A percentile compares a stretch with the other conserved stretches of the same genome.
Evolutionary conservation across 2,113 vertebrate genomes (phyloP).

Genomic region (Chaetodon trifascialis): DNA sequence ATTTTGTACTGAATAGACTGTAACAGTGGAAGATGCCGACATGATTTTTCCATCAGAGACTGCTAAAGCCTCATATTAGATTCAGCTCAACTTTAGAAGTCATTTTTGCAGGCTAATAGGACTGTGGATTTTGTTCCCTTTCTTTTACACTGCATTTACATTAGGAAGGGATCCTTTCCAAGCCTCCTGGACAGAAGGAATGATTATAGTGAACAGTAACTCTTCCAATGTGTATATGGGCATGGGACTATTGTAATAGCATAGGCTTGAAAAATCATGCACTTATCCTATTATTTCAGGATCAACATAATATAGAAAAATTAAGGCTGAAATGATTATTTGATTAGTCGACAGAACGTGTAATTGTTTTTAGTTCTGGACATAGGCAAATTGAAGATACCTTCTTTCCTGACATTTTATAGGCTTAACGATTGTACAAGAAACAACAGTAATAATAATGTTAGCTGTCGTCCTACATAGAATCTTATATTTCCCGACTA

Average conservation of each 20-base stretch:
- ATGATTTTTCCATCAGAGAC: slow-evolving; percentile 27
- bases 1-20: slow-evolving; percentile 19
- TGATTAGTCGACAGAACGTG: background rate
- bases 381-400: background rate
- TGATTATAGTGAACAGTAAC: slow-evolving; percentile 13
- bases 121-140: background rate
- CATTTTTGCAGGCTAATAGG: slow-evolving; percentile 29
- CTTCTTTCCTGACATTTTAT: background rate
- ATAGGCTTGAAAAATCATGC: background rate
- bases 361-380: background rate
- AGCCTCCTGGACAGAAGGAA: slow-evolving; percentile 9
- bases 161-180: slow-evolving; percentile 15
- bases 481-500: background rate
- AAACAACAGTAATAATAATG: background rate
- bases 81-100: slow-evolving; percentile 22
- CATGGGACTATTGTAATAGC: background rate
- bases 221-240: background rate
- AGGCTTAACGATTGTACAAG: background rate
- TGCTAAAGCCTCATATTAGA: slow-evolving; percentile 23
- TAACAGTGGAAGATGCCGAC: slow-evolving; percentile 34
- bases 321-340: background rate
- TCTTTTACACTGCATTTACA: slow-evolving; percentile 20
- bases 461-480: too few species aligned
- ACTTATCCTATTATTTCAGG: background rate
- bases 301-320: background rate